Percentiles rank a stretch among this genome's conserved stretches.
Evolutionary conservation across 2,888 invertebrate species (phyloP).

Genomic region (Eilema caniola): DNA sequence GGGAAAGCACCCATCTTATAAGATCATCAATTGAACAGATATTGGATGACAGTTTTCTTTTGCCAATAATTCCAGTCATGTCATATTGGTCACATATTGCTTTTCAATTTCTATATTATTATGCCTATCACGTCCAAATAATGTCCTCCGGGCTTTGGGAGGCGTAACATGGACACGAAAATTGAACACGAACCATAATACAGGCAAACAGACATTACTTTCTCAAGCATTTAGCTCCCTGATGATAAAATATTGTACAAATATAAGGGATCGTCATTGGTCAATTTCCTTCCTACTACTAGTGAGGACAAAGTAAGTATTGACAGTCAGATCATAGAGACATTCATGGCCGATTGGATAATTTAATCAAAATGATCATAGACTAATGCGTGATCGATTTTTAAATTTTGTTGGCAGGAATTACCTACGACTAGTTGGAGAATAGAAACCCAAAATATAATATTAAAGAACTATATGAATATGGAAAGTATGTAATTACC

Average conservation of each 20-base stretch:
- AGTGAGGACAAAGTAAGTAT: slow-evolving; percentile 2
- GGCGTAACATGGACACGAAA: background rate
- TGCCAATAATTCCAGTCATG: background rate
- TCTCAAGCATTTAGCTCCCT: too few species aligned
- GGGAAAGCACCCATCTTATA: background rate
- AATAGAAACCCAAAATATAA: too few species aligned
- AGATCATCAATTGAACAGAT: too few species aligned
- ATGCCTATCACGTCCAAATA: background rate
- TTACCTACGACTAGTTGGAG: too few species aligned
- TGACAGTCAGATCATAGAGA: background rate
- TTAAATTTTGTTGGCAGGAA: background rate
- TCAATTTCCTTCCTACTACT: slow-evolving; percentile 1
- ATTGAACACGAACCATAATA: background rate
- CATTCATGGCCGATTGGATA: background rate
- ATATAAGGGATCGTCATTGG: too few species aligned
- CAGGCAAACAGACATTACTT: too few species aligned
- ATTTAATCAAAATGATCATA: background rate
- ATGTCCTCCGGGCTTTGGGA: background rate
- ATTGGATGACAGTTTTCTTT: background rate
- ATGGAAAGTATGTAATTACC: too few species aligned
- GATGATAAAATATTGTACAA: too few species aligned
- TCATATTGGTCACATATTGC: background rate
- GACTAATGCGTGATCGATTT: slow-evolving; percentile 1
- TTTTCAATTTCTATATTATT: background rate
- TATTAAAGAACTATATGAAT: too few species aligned